Conservation (phyloP, 2,888 invertebrate species). For the Trichopoda pennipes region DNA sequence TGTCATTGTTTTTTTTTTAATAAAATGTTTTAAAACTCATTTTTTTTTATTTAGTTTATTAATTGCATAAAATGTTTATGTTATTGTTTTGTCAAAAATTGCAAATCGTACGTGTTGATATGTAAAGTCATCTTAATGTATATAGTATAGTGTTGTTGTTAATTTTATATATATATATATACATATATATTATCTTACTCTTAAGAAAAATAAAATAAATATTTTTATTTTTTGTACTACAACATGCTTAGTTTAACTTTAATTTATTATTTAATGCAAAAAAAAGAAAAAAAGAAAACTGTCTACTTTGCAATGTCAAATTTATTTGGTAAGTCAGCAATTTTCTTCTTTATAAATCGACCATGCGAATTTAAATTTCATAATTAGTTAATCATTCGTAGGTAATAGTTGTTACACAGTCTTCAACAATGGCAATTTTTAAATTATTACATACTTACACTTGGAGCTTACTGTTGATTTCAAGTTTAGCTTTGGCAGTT, state of each 20-base stretch:
- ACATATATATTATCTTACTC: background rate
- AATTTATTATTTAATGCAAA: constrained; percentile 9
- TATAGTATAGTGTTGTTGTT: background rate
- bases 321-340: constrained; percentile 39
- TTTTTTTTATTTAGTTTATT: no score
- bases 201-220: background rate
- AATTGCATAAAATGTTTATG: no score
- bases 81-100: no score
- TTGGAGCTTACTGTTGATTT: constrained; percentile 6
- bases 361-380: constrained; percentile 11
- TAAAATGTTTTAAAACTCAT: no score
- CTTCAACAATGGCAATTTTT: constrained; percentile 34
- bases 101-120: background rate
- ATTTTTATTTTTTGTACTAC: background rate
- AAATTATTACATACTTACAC: constrained; percentile 1
- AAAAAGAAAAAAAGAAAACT: background rate
- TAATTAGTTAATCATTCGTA: constrained; percentile 13
- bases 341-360: constrained; percentile 44
- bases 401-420: background rate
- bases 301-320: constrained; percentile 52
- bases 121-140: background rate
- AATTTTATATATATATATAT: no score
- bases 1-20: no score
- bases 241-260: background rate
- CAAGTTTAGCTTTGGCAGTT: constrained; percentile 20